Percentiles rank a stretch among this genome's conserved stretches.
phyloP scores from a whole-genome alignment of 2,113 vertebrate species.

The Egretta garzetta region DNA sequence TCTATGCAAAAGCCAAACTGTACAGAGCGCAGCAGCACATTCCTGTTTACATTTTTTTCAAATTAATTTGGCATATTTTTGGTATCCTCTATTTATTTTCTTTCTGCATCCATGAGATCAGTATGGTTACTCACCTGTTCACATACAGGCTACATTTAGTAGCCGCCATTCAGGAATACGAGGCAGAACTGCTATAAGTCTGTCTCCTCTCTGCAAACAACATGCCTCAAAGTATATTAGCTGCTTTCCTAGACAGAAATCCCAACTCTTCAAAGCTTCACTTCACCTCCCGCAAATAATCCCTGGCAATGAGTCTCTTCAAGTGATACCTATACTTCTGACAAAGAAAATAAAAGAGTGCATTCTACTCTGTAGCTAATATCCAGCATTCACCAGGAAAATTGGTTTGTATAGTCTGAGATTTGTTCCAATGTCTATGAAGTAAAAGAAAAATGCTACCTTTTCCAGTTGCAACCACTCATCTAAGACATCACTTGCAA shows the following conservation, averaged over 20 bases:
- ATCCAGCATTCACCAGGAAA: background rate
- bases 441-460: constrained; percentile 50
- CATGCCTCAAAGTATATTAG: constrained; percentile 64
- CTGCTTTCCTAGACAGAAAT: constrained; percentile 64
- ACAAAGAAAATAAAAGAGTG: background rate
- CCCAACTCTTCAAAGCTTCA: constrained; percentile 76
- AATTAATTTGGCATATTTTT: rapidly evolving
- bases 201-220: constrained; percentile 66
- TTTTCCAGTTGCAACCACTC: constrained; percentile 78
- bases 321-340: background rate
- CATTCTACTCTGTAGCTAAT: background rate
- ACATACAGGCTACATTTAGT: constrained; percentile 62
- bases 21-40: background rate
- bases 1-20: background rate
- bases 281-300: constrained; percentile 53
- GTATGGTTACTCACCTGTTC: constrained; percentile 54
- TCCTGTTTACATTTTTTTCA: background rate
- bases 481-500: constrained; percentile 81
- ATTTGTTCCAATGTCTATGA: background rate
- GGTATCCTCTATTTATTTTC: background rate
- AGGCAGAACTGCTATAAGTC: constrained; percentile 59
- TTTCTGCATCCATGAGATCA: background rate
- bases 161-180: constrained; percentile 76
- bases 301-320: background rate
- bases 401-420: background rate